These are phyloP conservation scores for Electrona antarctica DNA, from an alignment of 2,113 vertebrate genomes.

Conservation along the genomic window DNA sequence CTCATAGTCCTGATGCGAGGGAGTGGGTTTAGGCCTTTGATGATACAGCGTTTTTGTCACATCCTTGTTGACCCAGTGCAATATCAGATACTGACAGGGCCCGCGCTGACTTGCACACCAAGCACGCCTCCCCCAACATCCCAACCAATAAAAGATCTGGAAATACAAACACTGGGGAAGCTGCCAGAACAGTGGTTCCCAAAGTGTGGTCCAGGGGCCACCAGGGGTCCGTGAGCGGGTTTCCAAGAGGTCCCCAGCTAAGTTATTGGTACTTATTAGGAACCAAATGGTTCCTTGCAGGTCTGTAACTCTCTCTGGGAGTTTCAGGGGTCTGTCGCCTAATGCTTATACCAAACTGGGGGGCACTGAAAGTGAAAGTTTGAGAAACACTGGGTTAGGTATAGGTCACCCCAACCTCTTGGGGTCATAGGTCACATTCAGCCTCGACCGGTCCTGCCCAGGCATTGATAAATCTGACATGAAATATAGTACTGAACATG, in stretches of 20 bases:
- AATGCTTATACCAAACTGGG: too few relatives aligned
- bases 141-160: constrained; percentile 27
- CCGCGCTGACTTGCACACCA: constrained; percentile 46
- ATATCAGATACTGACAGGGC: constrained; percentile 59
- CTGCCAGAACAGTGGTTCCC: too few relatives aligned
- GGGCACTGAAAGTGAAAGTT: too few relatives aligned
- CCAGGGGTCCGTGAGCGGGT: too few relatives aligned
- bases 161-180: too few relatives aligned
- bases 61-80: constrained; percentile 66
- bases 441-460: not conserved
- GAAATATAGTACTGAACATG: too few relatives aligned
- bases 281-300: too few relatives aligned
- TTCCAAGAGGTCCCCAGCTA: too few relatives aligned
- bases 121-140: constrained; percentile 30
- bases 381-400: constrained; percentile 10
- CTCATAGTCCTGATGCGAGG: constrained; percentile 55
- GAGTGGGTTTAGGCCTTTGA: constrained; percentile 57
- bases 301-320: too few relatives aligned
- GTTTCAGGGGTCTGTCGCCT: too few relatives aligned
- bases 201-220: too few relatives aligned
- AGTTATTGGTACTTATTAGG: too few relatives aligned
- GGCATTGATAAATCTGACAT: not conserved
- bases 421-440: constrained; percentile 14
- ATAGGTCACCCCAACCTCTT: not conserved
- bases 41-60: constrained; percentile 60